Percentiles rank a stretch among this genome's conserved stretches.
These are phyloP conservation scores for Pseudanteris insignis DNA, from an alignment of 2,888 invertebrate species.

Conservation along the genomic window DNA sequence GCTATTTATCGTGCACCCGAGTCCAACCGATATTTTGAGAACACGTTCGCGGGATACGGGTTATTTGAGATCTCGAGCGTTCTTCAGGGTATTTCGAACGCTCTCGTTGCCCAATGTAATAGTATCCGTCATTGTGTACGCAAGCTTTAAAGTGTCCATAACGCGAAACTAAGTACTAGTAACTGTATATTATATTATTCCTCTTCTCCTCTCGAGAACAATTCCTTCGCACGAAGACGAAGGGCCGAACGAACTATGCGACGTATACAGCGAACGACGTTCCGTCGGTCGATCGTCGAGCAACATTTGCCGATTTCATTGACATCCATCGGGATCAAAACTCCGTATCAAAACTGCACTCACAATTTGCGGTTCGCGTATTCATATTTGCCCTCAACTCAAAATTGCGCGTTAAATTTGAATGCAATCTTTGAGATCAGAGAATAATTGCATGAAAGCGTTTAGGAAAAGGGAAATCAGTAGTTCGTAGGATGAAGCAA, in stretches of 20 bases:
- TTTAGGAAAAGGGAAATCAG: slow-evolving; percentile 32
- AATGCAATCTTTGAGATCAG: no score
- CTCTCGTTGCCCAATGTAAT: slow-evolving; percentile 66
- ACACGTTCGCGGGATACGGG: slow-evolving; percentile 62
- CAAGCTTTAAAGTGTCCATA: slow-evolving; percentile 57
- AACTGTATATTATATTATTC: slow-evolving; percentile 55
- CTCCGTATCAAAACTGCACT: no score
- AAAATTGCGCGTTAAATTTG: no score
- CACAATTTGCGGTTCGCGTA: no score
- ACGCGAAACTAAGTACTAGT: slow-evolving; percentile 58
- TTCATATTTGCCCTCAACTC: no score
- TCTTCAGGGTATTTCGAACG: slow-evolving; percentile 62
- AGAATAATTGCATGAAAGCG: no score
- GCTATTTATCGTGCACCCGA: slow-evolving; percentile 18
- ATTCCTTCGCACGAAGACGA: slow-evolving; percentile 47
- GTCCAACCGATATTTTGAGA: slow-evolving; percentile 61
- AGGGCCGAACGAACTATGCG: no score
- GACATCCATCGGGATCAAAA: no score
- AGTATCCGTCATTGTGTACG: slow-evolving; percentile 57
- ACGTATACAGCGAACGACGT: no score
- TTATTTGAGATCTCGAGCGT: slow-evolving; percentile 61
- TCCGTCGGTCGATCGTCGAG: no score
- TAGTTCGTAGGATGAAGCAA: slow-evolving; percentile 38
- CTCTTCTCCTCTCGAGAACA: slow-evolving; percentile 56
- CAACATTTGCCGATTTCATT: no score